A percentile compares a stretch with the other conserved stretches of the same genome.
Evolutionary conservation across 2,113 vertebrate genomes (phyloP).

Genomic region (Ailurus styani): DNA sequence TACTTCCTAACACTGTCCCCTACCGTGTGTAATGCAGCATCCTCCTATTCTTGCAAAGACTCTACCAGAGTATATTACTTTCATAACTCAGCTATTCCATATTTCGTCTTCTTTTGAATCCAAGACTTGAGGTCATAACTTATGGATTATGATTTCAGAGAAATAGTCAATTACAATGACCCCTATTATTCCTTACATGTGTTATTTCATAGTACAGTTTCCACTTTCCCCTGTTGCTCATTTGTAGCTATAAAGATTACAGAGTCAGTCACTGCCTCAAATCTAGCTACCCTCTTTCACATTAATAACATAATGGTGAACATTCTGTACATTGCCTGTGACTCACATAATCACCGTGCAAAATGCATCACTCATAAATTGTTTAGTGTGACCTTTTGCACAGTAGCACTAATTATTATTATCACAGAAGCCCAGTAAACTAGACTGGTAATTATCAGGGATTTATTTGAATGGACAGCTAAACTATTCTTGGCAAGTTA

Average conservation of each 20-base stretch:
- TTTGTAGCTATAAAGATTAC: constrained; percentile 43
- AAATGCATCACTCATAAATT: constrained; percentile 90
- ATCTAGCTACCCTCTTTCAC: background rate
- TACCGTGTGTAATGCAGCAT: background rate
- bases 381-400: constrained; percentile 91
- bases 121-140: background rate
- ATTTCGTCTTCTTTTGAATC: constrained; percentile 20
- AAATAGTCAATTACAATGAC: constrained; percentile 3
- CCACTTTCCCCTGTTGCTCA: background rate
- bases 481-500: constrained; percentile 90
- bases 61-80: background rate
- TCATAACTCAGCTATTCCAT: background rate
- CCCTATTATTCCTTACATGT: constrained; percentile 6
- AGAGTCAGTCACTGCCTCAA: constrained; percentile 30
- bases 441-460: constrained; percentile 92
- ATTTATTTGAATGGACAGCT: constrained; percentile 94
- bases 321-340: constrained; percentile 57
- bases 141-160: constrained; percentile 35
- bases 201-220: background rate
- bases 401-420: constrained; percentile 92
- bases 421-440: constrained; percentile 91
- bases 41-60: background rate
- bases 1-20: background rate
- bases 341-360: constrained; percentile 83
- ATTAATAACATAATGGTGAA: constrained; percentile 46